Evolutionary conservation across 2,797 vertebrate genomes (phyloP), one percentile per base, ranked within the genome.

Genomic region (Sus cebifrons): DNA sequence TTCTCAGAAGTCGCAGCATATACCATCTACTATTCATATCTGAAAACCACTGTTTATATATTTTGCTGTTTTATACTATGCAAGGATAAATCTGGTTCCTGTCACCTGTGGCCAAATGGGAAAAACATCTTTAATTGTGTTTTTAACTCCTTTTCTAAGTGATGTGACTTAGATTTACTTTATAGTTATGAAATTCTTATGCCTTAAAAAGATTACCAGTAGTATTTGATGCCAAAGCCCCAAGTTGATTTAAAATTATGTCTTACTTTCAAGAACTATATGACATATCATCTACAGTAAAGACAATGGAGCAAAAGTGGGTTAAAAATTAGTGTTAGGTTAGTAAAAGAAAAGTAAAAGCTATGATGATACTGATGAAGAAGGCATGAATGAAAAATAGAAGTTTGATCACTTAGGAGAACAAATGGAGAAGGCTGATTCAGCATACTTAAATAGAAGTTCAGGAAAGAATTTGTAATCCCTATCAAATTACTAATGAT

Each of bases 101-200:
- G 32, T 71, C 67, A 21, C 49, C 20, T 49, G 14, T 44, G 3
- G 27, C 25, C 27, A 40, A 83, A 70, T 3, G 15, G 13, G 29
- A 73, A 16, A 82, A 85, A 40, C n/a, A 62, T 64, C 21, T 56
- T 40, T 49, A 58, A 78, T 84, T 84, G 27, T 65, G 20, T 16
- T 85, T 84, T 78, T 83, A 86, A 74, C 16, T 6, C 89, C 21
- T 74, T 83, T 75, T 40, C 52, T 67, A 86, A 84, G 78, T 27
- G 18, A 83, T 8, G 2, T 44, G 36, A 75, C 2, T 87, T 14
- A 74, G 21, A 70, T 93, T 93, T 87, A 75, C 7, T 67, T 89
- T 65, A 64, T 4, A 58, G 40, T 56, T 67, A 74, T 67, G 32
- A 86, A 85, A 54, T 0, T 32, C 25, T 75, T 2, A 52, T 74